Base-by-base conservation (phyloP, 2,113 vertebrate species). In the Vulpes ferrilata region DNA sequence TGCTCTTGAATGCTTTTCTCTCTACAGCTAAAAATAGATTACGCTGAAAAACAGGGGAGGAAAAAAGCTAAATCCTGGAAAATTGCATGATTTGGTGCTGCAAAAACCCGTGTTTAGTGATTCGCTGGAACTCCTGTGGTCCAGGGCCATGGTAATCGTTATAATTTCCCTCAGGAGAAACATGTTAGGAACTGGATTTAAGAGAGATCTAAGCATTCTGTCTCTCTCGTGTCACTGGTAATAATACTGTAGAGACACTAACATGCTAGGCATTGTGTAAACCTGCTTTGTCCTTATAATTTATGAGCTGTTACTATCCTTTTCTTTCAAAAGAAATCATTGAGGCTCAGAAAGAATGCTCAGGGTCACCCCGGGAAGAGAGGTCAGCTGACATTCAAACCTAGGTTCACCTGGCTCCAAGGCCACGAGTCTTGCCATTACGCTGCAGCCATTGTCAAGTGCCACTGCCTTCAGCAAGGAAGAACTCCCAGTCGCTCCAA, bases 61-160 rank as follows among this genome's bases (percentile, higher is more conserved):
- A 86, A 4, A 83, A 59, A 8, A 32, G 2, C 51, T 16, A 4
- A 53, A 67, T 35, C 48, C 7, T 83, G 73, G 87, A 98, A 98
- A 98, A 96, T 55, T 57, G 83, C 15, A 92, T 86, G 67, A 96
- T 97, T 91, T 96, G 65, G 2, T n/a, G 5, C 82, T 79, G 51
- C 76, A 97, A 96, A 97, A 92, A 13, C 60, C 8, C 67, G 16
- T 55, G 71, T 88, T 94, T 91, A 98, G 93, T 59, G 64, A 55
- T 88, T 98, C 82, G 51, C 62, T 96, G 90, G 8, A 88, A 97
- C 65, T 88, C 57, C 25, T 93, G 16, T 11, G 76, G 87, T 93
- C 89, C 74, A 32, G 9, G 12, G 7, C 35, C 60, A 35, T 11
- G 27, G 27, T 55, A 83, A 88, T 95, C 0, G 0, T 64, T 78